phyloP scores from a whole-genome alignment of 2,888 invertebrate genomes.

The Aelia acuminata region DNA sequence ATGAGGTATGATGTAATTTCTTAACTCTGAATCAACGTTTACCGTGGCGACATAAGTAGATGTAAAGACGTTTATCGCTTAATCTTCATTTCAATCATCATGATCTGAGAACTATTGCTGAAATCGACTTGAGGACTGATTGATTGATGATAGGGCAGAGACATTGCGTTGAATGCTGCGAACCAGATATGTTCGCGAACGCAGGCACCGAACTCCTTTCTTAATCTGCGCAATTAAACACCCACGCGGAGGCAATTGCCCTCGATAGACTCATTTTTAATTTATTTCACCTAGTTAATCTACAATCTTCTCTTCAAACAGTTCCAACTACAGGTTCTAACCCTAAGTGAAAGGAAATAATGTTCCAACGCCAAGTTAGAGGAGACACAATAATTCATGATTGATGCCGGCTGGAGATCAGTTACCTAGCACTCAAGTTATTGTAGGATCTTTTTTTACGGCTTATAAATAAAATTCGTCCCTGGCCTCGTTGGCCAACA shows the following conservation, averaged over 20 bases:
- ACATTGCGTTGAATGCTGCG: neutral
- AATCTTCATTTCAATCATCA: too few relatives aligned
- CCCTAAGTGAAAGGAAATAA: neutral
- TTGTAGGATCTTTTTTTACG: conserved; percentile 1
- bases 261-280: conserved; percentile 15
- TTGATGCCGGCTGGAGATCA: neutral
- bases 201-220: neutral
- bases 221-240: conserved; percentile 33
- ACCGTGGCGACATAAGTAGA: too few relatives aligned
- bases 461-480: conserved; percentile 13
- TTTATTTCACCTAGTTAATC: conserved; percentile 28
- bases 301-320: neutral
- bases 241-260: neutral
- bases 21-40: too few relatives aligned
- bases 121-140: too few relatives aligned
- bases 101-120: too few relatives aligned
- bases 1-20: too few relatives aligned
- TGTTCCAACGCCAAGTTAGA: neutral
- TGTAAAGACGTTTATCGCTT: too few relatives aligned
- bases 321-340: neutral
- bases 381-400: neutral
- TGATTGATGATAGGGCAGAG: neutral
- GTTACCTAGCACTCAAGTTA: neutral
- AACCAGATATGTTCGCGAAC: neutral
- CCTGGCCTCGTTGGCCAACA: conserved; percentile 9